Conservation (phyloP, 2,888 invertebrate genomes). For the Drosophila hamatofila region DNA sequence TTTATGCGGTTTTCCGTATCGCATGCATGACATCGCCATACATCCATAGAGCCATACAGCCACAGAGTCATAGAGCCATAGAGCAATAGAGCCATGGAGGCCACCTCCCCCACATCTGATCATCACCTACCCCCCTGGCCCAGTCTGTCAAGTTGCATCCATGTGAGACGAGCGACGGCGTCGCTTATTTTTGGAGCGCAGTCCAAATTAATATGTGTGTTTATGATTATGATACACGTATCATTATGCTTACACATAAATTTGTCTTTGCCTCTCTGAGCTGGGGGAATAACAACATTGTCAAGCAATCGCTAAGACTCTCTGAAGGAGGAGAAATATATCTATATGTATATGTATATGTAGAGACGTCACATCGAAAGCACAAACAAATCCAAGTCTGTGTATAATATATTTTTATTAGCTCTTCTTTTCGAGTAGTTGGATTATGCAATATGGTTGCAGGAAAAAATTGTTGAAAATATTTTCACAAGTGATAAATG, state of each 20-base stretch:
- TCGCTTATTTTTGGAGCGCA: slow-evolving; percentile 74
- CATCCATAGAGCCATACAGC: slow-evolving; percentile 23
- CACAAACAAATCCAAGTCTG: not conserved
- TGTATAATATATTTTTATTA: slow-evolving; percentile 3
- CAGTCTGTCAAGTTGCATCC: slow-evolving; percentile 66
- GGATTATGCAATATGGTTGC: not conserved
- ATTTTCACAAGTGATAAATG: not conserved
- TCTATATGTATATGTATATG: not conserved
- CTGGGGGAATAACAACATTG: slow-evolving; percentile 44
- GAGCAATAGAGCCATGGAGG: too few relatives aligned
- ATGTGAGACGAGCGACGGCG: slow-evolving; percentile 70
- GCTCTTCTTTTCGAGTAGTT: not conserved
- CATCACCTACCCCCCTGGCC: not conserved
- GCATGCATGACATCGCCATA: slow-evolving; percentile 65
- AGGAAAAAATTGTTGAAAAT: not conserved
- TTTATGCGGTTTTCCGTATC: slow-evolving; percentile 73
- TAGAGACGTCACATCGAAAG: not conserved
- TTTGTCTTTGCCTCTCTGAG: slow-evolving; percentile 47
- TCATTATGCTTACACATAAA: slow-evolving; percentile 58
- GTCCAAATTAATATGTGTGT: slow-evolving; percentile 79
- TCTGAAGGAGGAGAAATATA: slow-evolving; percentile 6
- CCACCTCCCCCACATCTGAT: slow-evolving; percentile 13
- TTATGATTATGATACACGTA: slow-evolving; percentile 78
- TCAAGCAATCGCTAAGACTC: slow-evolving; percentile 34
- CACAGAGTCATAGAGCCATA: too few relatives aligned